Base-by-base conservation (phyloP, 2,113 vertebrate species). In the Myotis brandtii region DNA sequence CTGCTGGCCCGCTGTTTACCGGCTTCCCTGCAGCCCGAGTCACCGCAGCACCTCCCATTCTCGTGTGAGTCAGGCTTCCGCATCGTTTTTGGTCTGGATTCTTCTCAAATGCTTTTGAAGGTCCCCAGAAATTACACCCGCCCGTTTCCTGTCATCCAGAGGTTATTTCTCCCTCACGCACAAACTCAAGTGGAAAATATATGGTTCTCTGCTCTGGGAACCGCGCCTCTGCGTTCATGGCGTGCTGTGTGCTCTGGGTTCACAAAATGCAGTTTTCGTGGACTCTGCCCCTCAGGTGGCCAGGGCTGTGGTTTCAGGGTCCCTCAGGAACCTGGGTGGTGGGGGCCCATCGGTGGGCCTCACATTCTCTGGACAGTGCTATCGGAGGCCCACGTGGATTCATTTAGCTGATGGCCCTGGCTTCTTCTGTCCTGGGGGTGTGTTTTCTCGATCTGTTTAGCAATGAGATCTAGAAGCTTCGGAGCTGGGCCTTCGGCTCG, bases 1-100 rank as follows among this genome's bases (percentile, higher is more conserved):
- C 50, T 52, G 18, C 69, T 18, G 37, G 25, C 18, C 64, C 75
- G 10, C 48, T 13, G 2, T 79, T 89, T 82, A 25, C 75, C 81
- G 93, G 89, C 94, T 32, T 13, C 2, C 2, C 40, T 48, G 86
- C 95, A 91, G 79, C 75, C 85, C 30, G 10, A 37, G 59, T 46
- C 43, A 13, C 23, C 6, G 23, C 54, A 21, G 32, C 43, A 18
- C 2, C 48, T 80, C 59, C 52, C 3, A 0, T 48, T 84, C 70
- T 75, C 66, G 4, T 37, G 93, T 54, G 92, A 90, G 82, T 94
- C 90, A 48, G 84, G 11, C 84, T 77, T 73, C 40, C 50, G 62
- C 34, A 18, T 66, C 50, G 84, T 70, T 23, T 94, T 72, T 6
- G 52, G 84, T 76, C 85, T 95, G 87, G 32, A 73, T 30, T 83